A percentile compares a stretch with the other conserved stretches of the same genome.
Conservation (phyloP, 2,113 vertebrate species). For the Apistogramma diplotaenia region DNA sequence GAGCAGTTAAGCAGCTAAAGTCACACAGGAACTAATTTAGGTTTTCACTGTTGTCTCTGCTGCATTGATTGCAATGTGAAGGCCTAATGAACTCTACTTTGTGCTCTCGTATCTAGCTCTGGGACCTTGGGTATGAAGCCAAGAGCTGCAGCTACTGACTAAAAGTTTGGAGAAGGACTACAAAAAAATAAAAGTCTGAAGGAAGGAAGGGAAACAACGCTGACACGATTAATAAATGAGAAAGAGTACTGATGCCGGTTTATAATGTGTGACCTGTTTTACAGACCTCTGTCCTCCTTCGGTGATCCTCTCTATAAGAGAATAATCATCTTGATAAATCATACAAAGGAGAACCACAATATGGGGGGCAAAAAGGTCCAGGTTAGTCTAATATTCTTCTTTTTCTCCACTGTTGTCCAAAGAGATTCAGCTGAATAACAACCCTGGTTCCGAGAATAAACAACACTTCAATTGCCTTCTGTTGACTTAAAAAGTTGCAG, state of each 20-base stretch:
- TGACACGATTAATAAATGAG: constrained; percentile 46
- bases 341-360: constrained; percentile 19
- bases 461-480: constrained; percentile 47
- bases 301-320: constrained; percentile 15
- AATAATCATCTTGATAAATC: constrained; percentile 50
- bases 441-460: constrained; percentile 8
- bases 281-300: not conserved
- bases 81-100: constrained; percentile 72
- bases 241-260: constrained; percentile 7
- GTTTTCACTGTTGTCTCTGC: constrained; percentile 57
- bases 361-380: constrained; percentile 39
- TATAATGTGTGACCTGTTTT: constrained; percentile 5
- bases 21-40: constrained; percentile 76
- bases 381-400: constrained; percentile 15
- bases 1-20: constrained; percentile 64
- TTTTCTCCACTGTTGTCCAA: constrained; percentile 1
- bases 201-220: constrained; percentile 14
- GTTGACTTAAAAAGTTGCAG: constrained; percentile 22
- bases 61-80: constrained; percentile 73
- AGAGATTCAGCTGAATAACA: constrained; percentile 30
- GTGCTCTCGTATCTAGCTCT: constrained; percentile 44
- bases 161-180: constrained; percentile 35
- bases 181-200: constrained; percentile 28
- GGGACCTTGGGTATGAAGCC: constrained; percentile 39
- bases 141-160: constrained; percentile 39